phyloP scores from a whole-genome alignment of 2,113 vertebrate species.

The Centropristis striata region DNA sequence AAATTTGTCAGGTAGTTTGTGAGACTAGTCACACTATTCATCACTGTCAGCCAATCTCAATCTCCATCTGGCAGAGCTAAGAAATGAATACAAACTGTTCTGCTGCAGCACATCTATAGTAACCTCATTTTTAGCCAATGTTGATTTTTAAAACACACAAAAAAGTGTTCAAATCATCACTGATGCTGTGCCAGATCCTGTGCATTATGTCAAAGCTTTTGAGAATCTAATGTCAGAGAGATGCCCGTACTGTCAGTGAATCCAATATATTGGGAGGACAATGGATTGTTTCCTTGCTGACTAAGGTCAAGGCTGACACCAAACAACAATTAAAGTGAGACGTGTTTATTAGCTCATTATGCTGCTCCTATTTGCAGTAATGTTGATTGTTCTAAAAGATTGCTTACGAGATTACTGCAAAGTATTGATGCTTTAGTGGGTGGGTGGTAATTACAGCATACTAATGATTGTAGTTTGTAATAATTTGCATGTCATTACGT shows the following conservation, averaged over 20 bases:
- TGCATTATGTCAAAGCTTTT: neutral
- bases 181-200: neutral
- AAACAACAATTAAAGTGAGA: constrained; percentile 13
- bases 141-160: neutral
- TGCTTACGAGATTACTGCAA: constrained; percentile 1
- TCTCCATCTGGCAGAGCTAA: constrained; percentile 43
- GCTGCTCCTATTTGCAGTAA: constrained; percentile 13
- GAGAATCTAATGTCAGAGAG: neutral
- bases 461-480: constrained; percentile 37
- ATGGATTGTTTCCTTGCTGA: neutral
- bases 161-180: neutral
- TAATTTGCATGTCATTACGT: constrained; percentile 36
- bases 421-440: constrained; percentile 9
- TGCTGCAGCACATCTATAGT: neutral
- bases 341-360: constrained; percentile 11
- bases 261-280: neutral
- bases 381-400: constrained; percentile 24
- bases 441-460: constrained; percentile 21
- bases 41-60: constrained; percentile 55
- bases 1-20: constrained; percentile 61
- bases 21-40: constrained; percentile 42
- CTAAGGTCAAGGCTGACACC: constrained; percentile 14
- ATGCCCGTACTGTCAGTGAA: neutral
- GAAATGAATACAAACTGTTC: constrained; percentile 20
- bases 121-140: neutral